phyloP scores from a whole-genome alignment of 2,888 invertebrate species.

The Patella caerulea region DNA sequence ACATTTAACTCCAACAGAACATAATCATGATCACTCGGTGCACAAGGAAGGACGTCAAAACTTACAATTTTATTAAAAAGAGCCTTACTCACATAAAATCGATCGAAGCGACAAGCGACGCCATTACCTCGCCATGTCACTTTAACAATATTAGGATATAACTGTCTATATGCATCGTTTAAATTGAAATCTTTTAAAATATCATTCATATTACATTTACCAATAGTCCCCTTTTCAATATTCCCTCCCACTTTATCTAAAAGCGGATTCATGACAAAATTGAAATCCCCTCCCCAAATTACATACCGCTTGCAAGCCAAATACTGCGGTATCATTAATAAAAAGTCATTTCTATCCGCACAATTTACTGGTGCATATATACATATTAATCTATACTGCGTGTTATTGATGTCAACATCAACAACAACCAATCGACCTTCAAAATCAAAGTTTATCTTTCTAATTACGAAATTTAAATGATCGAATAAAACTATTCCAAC shows the following conservation, averaged over 20 bases:
- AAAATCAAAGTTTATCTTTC: slow-evolving; percentile 7
- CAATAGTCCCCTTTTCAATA: neutral
- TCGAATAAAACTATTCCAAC: neutral
- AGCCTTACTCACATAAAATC: neutral
- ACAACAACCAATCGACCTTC: slow-evolving; percentile 5
- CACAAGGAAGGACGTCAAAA: neutral
- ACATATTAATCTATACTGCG: neutral
- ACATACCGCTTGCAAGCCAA: slow-evolving; percentile 1
- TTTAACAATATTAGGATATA: slow-evolving; percentile 2
- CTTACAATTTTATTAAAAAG: neutral
- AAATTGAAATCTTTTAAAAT: slow-evolving; percentile 1
- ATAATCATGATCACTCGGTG: neutral
- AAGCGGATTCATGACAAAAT: slow-evolving; percentile 4
- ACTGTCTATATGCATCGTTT: neutral
- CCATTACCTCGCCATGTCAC: slow-evolving; percentile 4
- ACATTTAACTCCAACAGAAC: neutral
- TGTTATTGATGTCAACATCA: neutral
- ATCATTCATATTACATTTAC: neutral
- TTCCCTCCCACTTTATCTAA: neutral
- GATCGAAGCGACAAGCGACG: slow-evolving; percentile 4
- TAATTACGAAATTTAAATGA: slow-evolving; percentile 2
- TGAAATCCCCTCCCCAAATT: neutral
- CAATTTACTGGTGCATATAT: neutral
- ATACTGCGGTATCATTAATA: neutral
- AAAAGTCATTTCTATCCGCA: slow-evolving; percentile 1